Evolutionary conservation across 1,140 invertebrate species (phyloP), one percentile per base, ranked within the genome.

Genomic region (Ceratosolen solmsi): DNA sequence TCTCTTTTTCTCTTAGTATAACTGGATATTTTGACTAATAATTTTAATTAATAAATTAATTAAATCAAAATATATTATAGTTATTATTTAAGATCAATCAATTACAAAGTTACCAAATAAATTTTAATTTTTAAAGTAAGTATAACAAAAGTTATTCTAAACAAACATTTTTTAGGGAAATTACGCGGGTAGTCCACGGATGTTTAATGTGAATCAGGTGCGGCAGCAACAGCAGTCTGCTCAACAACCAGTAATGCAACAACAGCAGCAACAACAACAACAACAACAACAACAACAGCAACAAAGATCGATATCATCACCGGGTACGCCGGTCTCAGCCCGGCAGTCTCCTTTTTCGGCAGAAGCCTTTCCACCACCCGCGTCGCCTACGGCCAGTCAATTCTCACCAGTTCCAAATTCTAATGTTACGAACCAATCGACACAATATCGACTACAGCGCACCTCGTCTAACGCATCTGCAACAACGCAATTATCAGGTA

Each of bases 401-500:
- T 92, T 92, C 87, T 92, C 92, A 51, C 90, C 92, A 36, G 92
- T 93, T 63, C 92, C 93, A 38, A 94, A 93, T 81, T 89, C 92
- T 65, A 89, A 87, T 70, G 87, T 89, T 88, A 86, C 93, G 88
- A 91, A 92, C 88, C 87, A 93, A 88, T 89, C 93, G 86, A 88
- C 88, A 65, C 93, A 93, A 86, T 91, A 94, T 88, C 91, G 94
- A 82, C 87, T 94, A 82, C 94, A 94, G 86, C 93, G 94, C 70
- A 92, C 94, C 79, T 93, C 93, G 58, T 94, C 93, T 86, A 93
- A 94, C 60, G 94, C 94, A 22, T 93, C 94, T 81, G 93, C 94
- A 65, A 94, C 93, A 56, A 94, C 94, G 84, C 94, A 95, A 89
- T 90, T 95, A 89, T 93, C 94, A 93, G 94, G 94, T 94, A 92